Conservation (phyloP, 2,888 invertebrate species). For the Prostheceraeus crozeri region DNA sequence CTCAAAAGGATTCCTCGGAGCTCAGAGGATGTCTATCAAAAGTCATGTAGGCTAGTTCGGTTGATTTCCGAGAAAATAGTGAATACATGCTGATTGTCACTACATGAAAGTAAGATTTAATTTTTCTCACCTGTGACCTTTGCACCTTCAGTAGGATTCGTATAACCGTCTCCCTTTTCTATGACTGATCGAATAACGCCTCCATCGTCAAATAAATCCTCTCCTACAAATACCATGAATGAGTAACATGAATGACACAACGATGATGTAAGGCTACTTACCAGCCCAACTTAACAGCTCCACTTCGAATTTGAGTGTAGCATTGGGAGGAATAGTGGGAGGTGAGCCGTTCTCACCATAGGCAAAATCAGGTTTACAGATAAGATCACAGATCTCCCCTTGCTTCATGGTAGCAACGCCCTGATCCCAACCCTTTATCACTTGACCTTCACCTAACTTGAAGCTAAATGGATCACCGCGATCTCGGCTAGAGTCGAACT, state of each 20-base stretch:
- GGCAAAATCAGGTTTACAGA: slow-evolving; percentile 79
- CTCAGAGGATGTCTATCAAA: too few relatives aligned
- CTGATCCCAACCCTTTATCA: slow-evolving; percentile 88
- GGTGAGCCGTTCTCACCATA: slow-evolving; percentile 76
- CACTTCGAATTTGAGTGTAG: slow-evolving; percentile 72
- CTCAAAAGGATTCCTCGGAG: too few relatives aligned
- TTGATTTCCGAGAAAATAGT: too few relatives aligned
- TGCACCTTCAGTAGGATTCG: slow-evolving; percentile 74
- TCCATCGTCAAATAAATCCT: slow-evolving; percentile 76
- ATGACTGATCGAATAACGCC: slow-evolving; percentile 70
- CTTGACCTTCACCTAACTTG: slow-evolving; percentile 72
- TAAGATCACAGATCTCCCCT: slow-evolving; percentile 73
- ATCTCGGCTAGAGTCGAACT: slow-evolving; percentile 83
- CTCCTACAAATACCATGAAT: slow-evolving; percentile 61
- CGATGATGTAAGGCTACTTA: slow-evolving; percentile 36
- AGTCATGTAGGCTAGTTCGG: too few relatives aligned
- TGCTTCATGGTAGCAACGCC: slow-evolving; percentile 87
- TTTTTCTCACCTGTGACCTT: too few relatives aligned
- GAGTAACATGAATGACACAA: slow-evolving; percentile 23
- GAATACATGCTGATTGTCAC: too few relatives aligned
- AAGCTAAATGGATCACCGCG: slow-evolving; percentile 78
- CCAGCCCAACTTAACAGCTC: slow-evolving; percentile 78
- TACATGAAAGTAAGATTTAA: too few relatives aligned
- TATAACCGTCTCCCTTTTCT: slow-evolving; percentile 66
- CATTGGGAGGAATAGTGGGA: slow-evolving; percentile 73